These are phyloP conservation scores for Lutraria rhynchaena DNA, from an alignment of 1,140 invertebrate genomes.

Conservation along the genomic window DNA sequence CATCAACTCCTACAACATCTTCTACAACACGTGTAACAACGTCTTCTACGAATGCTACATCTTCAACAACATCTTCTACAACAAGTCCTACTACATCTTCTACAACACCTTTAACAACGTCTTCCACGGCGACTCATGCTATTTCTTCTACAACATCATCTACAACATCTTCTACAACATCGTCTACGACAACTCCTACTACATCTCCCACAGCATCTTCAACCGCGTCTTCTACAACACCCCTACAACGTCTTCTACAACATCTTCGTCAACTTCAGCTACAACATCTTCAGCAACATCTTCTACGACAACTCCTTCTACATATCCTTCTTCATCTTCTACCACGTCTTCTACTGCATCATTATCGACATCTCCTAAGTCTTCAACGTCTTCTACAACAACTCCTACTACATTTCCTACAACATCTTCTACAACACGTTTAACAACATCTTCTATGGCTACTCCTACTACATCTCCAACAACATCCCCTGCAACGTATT, in stretches of 20 bases:
- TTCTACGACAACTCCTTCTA: slow-evolving; percentile 18
- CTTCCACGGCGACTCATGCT: slow-evolving; percentile 35
- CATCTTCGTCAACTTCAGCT: background rate
- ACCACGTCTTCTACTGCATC: slow-evolving; percentile 29
- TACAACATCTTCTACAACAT: slow-evolving; percentile 32
- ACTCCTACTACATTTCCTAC: slow-evolving; percentile 42
- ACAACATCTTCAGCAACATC: slow-evolving; percentile 22
- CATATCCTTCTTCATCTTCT: slow-evolving; percentile 20
- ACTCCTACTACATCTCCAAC: slow-evolving; percentile 34
- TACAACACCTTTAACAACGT: slow-evolving; percentile 41
- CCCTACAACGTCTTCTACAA: slow-evolving; percentile 5
- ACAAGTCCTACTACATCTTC: slow-evolving; percentile 27
- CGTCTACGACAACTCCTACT: slow-evolving; percentile 45
- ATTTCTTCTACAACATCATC: slow-evolving; percentile 33
- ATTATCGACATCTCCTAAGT: slow-evolving; percentile 32
- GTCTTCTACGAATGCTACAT: slow-evolving; percentile 18
- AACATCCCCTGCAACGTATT: background rate
- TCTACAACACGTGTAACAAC: slow-evolving; percentile 33
- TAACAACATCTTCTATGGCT: slow-evolving; percentile 22
- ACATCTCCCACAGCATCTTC: slow-evolving; percentile 19
- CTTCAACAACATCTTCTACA: slow-evolving; percentile 26
- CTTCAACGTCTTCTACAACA: slow-evolving; percentile 32
- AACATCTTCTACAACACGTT: slow-evolving; percentile 45
- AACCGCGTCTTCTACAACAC: slow-evolving; percentile 15
- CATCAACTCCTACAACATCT: slow-evolving; percentile 22